Base-by-base conservation (phyloP, 2,888 invertebrate species). In the Salticus scenicus region DNA sequence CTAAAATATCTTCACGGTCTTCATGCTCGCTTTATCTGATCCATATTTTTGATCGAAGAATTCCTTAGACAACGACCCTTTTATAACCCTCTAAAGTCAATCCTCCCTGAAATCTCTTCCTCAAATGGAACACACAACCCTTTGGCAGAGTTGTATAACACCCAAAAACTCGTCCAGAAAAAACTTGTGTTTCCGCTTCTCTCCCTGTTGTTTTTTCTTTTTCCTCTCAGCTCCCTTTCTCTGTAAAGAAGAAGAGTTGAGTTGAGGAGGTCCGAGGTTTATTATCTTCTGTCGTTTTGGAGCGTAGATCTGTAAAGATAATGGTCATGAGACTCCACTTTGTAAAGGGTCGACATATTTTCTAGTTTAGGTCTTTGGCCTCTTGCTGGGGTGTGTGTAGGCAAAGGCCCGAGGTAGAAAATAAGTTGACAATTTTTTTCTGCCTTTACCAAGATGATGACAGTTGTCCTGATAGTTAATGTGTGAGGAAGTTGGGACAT, bases 151-250 rank as follows among this genome's bases (percentile, higher is more conserved):
- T 57, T 57, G 24, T 24, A 20, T 57, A 57, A 57, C 57, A 57
- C 57, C 57, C 57, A 57, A 57, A 57, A 57, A 57, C 57, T 57
- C 24, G 24, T 57, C 57, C 57, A 17, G 4, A 57, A 57, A 57
- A 24, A 57, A 57, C 57, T 57, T 57, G 57, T 57, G 57, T 57
- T 57, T 57, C 57, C 57, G 57, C 57, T 57, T 57, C 42, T 47
- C 14, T 47, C 17, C 17, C 42, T 47, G 10, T 17, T 17, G 7
- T 47, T 14, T 47, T 14, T 47, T 47, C 17, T 57, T 24, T 57
- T 57, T 24, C 57, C 7, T 17, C 24, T 12, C 7, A 1, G 1
- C 7, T 57, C 24, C 57, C 17, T 57, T 57, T 57, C 57, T 57
- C 57, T 57, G 57, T 47, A 24, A 10, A 24, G 57, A 57, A 24